Percentiles rank a stretch among this genome's conserved stretches.
phyloP scores from a whole-genome alignment of 2,113 vertebrate genomes.

The Phylloscopus whistleri region DNA sequence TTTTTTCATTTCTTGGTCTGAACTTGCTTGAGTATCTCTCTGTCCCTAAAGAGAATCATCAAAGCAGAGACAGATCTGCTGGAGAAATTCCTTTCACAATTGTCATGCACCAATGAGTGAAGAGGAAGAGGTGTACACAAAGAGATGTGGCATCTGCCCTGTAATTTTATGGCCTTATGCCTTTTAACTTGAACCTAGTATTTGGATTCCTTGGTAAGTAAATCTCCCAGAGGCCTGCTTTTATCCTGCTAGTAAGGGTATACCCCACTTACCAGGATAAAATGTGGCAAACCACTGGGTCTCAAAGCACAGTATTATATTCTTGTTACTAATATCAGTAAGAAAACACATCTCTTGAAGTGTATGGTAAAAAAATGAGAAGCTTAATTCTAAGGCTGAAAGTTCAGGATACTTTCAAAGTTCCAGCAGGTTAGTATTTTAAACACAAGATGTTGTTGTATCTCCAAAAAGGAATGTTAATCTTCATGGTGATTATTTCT shows the following conservation, averaged over 20 bases:
- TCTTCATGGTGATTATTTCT: not conserved
- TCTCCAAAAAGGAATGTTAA: not conserved
- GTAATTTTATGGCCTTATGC: not conserved
- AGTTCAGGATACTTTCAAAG: not conserved
- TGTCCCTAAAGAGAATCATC: slow-evolving; percentile 6
- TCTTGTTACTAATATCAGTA: not conserved
- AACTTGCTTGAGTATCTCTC: slow-evolving; percentile 32
- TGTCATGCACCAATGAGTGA: not conserved
- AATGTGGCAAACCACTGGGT: not conserved
- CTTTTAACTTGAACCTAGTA: not conserved
- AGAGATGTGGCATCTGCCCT: slow-evolving; percentile 10
- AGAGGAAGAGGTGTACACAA: slow-evolving; percentile 32
- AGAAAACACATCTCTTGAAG: not conserved
- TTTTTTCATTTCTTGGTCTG: not conserved
- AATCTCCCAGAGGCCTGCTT: not conserved
- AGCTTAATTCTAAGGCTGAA: not conserved
- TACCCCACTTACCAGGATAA: not conserved
- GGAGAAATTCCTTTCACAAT: slow-evolving; percentile 26
- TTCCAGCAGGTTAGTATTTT: not conserved
- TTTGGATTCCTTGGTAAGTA: slow-evolving; percentile 50
- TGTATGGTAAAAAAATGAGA: not conserved
- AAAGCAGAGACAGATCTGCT: slow-evolving; percentile 34
- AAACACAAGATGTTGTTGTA: not conserved
- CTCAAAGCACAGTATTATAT: not conserved
- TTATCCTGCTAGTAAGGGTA: not conserved